Base-by-base conservation (phyloP, 1,140 invertebrate species). In the Pseudomyrmex pallidus region DNA sequence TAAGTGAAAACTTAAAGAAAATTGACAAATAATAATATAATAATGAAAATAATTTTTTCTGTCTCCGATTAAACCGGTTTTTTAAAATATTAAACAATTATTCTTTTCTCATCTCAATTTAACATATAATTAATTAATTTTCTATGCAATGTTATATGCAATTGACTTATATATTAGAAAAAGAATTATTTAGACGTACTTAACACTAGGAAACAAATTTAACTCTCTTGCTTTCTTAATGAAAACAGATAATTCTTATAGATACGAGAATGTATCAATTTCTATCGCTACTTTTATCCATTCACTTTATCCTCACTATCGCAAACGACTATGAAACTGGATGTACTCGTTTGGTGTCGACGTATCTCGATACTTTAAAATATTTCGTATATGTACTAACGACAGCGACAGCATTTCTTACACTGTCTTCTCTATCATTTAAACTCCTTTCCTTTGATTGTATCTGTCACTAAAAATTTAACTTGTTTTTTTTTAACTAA, bases 261-360 rank as follows among this genome's bases (percentile, higher is more conserved):
- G 20, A 25, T 78, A 57, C 20, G 35, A 61, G 48, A 54, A 67
- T 54, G 62, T 48, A 67, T 80, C 76, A 64, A 80, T 25, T 72
- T 35, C 54, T 22, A 80, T 72, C 44, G 46, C 76, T 72, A 80
- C 44, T 48, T 12, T 78, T 48, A 68, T 57, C 64, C 35, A 78
- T 10, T 66, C 50, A 80, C 54, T 78, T 80, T 80, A 61, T 56
- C 66, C 46, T 72, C 22, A 67, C 76, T 61, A 59, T 59, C 8
- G 54, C 54, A 20, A 54, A 80, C 66, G 66, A 64, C 61, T 17
- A 56, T 56, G 61, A 76, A 35, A 63, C 74, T n/a, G n/a, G 56
- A 84, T 82, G 66, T 83, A 70, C 50, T 82, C 61, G 68, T n/a
- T 62, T 62, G 82, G 82, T 73, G 82, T 77, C 73, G 62, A 83